Conservation (phyloP, 1,140 invertebrate species). For the Drosophila subpulchrella region DNA sequence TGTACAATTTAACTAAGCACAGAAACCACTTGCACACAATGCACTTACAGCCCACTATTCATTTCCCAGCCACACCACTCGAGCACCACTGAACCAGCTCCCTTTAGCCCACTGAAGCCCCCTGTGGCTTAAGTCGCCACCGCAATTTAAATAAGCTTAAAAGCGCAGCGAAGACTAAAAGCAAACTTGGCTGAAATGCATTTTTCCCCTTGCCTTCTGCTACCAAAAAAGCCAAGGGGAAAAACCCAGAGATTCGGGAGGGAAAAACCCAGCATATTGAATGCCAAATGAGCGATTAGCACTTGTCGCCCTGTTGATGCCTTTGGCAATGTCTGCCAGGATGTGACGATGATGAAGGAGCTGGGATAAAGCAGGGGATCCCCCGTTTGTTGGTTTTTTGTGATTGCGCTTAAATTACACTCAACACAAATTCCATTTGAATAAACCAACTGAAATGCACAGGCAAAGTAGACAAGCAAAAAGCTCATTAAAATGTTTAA, state of each 20-base stretch:
- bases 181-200: constrained; percentile 62
- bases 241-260: neutral
- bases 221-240: neutral
- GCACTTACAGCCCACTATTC: constrained; percentile 18
- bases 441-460: constrained; percentile 46
- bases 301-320: constrained; percentile 45
- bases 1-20: constrained; percentile 43
- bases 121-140: constrained; percentile 25
- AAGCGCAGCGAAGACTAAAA: constrained; percentile 64
- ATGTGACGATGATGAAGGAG: constrained; percentile 35
- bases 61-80: constrained; percentile 19
- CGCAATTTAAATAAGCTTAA: constrained; percentile 69
- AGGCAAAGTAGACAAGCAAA: neutral
- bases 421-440: constrained; percentile 59
- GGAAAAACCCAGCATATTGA: constrained; percentile 50
- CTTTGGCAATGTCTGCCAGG: constrained; percentile 37
- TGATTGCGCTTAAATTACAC: constrained; percentile 58
- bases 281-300: constrained; percentile 74
- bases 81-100: constrained; percentile 2
- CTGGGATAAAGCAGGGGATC: neutral
- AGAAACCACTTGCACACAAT: constrained; percentile 43
- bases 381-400: constrained; percentile 34
- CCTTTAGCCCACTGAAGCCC: neutral
- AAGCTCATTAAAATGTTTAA: constrained; percentile 36
- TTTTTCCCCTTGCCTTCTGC: constrained; percentile 13